Percentiles rank a stretch among this genome's conserved stretches.
phyloP scores from a whole-genome alignment of 2,797 vertebrate genomes.

The Pagetopsis macropterus region DNA sequence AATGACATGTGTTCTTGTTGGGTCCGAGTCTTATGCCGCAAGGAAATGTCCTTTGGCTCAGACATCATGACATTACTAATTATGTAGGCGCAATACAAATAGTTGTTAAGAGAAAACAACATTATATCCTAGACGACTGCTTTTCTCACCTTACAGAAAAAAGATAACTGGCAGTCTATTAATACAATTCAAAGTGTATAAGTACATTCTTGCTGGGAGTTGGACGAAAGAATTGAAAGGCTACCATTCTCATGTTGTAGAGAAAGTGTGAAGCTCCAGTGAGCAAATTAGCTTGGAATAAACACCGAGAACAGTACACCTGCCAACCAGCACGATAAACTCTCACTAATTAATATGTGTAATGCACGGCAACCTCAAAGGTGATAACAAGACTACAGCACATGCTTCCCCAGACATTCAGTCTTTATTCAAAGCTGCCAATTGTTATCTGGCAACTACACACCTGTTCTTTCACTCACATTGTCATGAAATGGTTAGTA shows the following conservation, averaged over 20 bases:
- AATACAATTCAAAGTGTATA: neutral
- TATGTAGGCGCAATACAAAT: constrained; percentile 1
- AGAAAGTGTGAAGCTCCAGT: neutral
- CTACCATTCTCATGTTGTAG: neutral
- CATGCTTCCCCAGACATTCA: neutral
- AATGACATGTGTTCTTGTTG: constrained; percentile 33
- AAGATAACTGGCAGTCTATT: neutral
- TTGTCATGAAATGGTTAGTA: neutral
- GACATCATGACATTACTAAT: constrained; percentile 18
- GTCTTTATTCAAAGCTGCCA: neutral
- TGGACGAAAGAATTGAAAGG: neutral
- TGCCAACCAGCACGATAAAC: neutral
- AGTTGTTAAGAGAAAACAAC: constrained; percentile 11
- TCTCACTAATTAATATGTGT: neutral
- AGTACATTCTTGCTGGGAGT: neutral
- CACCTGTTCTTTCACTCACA: neutral
- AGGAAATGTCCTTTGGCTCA: constrained; percentile 12
- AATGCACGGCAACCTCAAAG: neutral
- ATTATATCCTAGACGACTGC: neutral
- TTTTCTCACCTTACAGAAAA: constrained; percentile 8
- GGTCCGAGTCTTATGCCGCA: constrained; percentile 7
- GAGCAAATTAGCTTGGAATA: neutral
- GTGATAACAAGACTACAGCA: neutral
- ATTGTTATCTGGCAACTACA: neutral
- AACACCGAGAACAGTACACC: neutral